phyloP scores from a whole-genome alignment of 2,888 invertebrate genomes.

The Prionchulus punctatus region DNA sequence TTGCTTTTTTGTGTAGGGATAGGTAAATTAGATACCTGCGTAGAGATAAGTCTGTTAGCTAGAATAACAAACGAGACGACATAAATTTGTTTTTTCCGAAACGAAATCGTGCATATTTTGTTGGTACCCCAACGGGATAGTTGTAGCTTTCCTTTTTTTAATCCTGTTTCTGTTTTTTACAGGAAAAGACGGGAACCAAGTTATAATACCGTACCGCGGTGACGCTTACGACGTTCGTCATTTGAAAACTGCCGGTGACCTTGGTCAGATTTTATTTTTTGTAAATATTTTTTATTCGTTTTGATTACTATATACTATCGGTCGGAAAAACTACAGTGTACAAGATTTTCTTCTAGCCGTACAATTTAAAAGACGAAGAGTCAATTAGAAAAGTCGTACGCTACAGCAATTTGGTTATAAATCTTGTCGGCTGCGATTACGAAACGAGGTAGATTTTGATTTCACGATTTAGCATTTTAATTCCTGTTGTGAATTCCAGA shows the following conservation, averaged over 20 bases:
- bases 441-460: constrained; percentile 53
- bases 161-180: constrained; percentile 9
- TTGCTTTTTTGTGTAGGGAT: too few species aligned
- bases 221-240: constrained; percentile 61
- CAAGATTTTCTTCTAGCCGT: constrained; percentile 46
- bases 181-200: constrained; percentile 42
- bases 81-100: too few species aligned
- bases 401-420: constrained; percentile 92
- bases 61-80: too few species aligned
- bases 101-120: constrained; percentile 4
- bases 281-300: constrained; percentile 22
- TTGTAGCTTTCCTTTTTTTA: too few species aligned
- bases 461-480: background rate
- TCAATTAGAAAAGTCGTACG: constrained; percentile 54
- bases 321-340: background rate
- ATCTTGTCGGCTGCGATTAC: constrained; percentile 74
- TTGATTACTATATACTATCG: background rate
- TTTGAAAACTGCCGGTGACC: constrained; percentile 71
- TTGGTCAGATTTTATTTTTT: constrained; percentile 75
- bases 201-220: constrained; percentile 78
- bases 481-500: constrained; percentile 2
- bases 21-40: too few species aligned
- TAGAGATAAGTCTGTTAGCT: too few species aligned
- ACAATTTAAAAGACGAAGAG: constrained; percentile 63
- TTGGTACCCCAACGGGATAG: too few species aligned